Evolutionary conservation across 2,888 invertebrate genomes (phyloP), one percentile per base, ranked within the genome.

Genomic region (Diarsia brunnea): DNA sequence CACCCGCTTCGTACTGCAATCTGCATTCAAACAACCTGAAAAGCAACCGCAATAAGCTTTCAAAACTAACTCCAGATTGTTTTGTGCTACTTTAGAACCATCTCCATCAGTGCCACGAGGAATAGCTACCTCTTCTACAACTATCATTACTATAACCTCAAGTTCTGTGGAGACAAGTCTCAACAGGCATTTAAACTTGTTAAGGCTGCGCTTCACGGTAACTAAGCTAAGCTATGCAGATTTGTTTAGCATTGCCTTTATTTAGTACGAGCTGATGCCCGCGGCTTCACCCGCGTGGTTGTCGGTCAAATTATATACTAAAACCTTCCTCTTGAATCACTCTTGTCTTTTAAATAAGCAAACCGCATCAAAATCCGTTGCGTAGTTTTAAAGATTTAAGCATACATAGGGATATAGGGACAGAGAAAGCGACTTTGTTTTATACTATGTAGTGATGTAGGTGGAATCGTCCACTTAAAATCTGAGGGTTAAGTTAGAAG

Each of bases 161-260:
- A 88, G 88, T 87, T 87, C 78, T 78, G 67, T 73, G 76, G 64
- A 78, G 78, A 73, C 70, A n/a, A 70, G 71, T 69, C 64, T 76
- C 85, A 84, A 87, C 87, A 87, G 65, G 79, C 85, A 81, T 84
- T 88, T 87, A 88, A 91, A 91, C 88, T 92, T 88, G 81, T 84
- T 90, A 91, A 90, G 63, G n/a, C 2, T 0, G n/a, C 16, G 63
- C 8, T 43, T 43, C 43, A 63, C 8, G 0, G 0, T 0, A 63
- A 1, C n/a, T 3, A 16, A 16, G 43, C n/a, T 63, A 43, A 16
- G 14, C 63, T 63, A 63, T 14, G 4, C 10, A 19, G 0, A 10
- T 60, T 19, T 16, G 19, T 16, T 16, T 58, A 58, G 0, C 1
- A 3, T 58, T 27, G 14, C 16, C n/a, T n/a, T n/a, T n/a, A n/a